phyloP scores from a whole-genome alignment of 1,140 invertebrate species.

The Drosophila bocki region DNA sequence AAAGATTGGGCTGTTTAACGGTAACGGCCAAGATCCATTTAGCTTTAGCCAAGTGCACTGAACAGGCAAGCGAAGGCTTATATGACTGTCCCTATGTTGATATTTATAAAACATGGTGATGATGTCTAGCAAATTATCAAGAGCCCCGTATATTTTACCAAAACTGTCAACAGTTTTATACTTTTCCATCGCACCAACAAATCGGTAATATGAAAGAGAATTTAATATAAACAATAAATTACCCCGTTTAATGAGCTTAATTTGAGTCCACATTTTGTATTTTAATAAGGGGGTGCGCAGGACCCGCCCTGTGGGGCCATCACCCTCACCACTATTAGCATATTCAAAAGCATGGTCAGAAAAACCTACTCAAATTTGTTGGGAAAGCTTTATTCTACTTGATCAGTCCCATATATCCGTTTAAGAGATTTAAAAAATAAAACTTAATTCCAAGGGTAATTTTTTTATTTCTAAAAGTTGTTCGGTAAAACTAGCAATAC shows the following conservation, averaged over 20 bases:
- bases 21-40: constrained; percentile 81
- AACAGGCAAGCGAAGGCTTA: constrained; percentile 63
- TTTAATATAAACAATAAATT: constrained; percentile 38
- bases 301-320: not conserved
- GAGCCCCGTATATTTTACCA: not conserved
- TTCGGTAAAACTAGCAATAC: too few relatives aligned
- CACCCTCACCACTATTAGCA: not conserved
- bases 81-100: constrained; percentile 8
- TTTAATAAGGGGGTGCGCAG: constrained; percentile 8
- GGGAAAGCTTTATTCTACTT: not conserved
- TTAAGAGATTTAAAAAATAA: not conserved
- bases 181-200: not conserved
- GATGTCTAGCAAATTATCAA: not conserved
- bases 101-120: constrained; percentile 38
- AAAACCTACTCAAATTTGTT: not conserved
- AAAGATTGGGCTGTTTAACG: constrained; percentile 8
- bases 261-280: constrained; percentile 17
- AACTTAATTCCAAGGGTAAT: too few relatives aligned
- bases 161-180: constrained; percentile 29
- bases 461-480: too few relatives aligned
- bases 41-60: constrained; percentile 81
- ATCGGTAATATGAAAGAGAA: constrained; percentile 40
- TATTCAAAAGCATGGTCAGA: not conserved
- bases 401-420: not conserved
- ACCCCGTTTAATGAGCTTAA: constrained; percentile 20